Conservation (phyloP, 2,113 vertebrate species). For the Piaya cayana region DNA sequence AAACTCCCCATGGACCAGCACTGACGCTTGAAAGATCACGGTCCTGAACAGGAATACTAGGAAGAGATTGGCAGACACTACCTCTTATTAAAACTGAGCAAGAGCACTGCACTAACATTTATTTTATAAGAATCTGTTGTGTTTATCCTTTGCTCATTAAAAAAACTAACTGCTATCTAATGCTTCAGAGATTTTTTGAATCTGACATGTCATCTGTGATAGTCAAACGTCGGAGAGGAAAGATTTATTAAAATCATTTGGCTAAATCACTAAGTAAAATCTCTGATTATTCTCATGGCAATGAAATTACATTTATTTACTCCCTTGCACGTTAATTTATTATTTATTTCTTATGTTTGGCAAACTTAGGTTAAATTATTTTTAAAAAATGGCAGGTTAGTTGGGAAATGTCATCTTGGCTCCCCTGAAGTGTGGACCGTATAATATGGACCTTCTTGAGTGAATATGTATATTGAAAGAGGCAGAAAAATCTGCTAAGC, state of each 20-base stretch:
- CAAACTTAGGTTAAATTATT: background rate
- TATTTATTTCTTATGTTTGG: background rate
- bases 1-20: background rate
- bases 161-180: background rate
- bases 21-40: background rate
- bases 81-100: background rate
- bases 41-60: background rate
- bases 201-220: background rate
- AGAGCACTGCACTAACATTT: background rate
- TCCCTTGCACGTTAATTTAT: background rate
- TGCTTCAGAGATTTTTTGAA: background rate
- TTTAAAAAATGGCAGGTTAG: background rate
- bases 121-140: background rate
- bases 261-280: background rate
- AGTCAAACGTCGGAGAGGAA: background rate
- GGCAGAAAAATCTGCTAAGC: background rate
- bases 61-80: background rate
- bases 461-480: background rate
- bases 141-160: background rate
- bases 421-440: accelerated
- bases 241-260: background rate
- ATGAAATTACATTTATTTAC: background rate
- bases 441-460: background rate
- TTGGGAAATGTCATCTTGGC: background rate
- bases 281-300: background rate